Percentiles rank a stretch among this genome's conserved stretches.
Conservation (phyloP, 2,113 vertebrate genomes). For the Zosterops lateralis region DNA sequence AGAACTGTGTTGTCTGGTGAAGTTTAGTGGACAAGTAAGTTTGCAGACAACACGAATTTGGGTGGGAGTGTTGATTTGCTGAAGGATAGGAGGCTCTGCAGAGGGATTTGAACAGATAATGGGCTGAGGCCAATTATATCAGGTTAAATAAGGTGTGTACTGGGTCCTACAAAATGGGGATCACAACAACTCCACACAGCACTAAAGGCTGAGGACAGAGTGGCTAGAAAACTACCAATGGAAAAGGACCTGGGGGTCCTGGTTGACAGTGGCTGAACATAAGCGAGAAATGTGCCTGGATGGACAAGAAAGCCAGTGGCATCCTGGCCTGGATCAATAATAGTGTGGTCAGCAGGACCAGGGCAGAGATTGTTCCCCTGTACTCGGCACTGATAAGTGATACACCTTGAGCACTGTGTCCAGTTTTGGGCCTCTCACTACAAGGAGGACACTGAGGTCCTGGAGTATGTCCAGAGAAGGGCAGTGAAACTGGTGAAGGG, state of each 20-base stretch:
- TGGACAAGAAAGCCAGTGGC: not conserved
- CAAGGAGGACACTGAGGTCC: not conserved
- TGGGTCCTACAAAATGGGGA: not conserved
- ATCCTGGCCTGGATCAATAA: not conserved
- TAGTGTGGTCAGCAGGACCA: not conserved
- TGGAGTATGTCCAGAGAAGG: not conserved
- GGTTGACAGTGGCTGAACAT: not conserved
- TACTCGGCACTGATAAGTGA: not conserved
- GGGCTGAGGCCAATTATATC: not conserved
- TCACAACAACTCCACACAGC: not conserved
- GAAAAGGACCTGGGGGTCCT: not conserved
- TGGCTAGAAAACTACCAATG: not conserved
- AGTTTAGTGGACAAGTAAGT: not conserved
- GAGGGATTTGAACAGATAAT: not conserved
- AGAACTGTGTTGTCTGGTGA: not conserved
- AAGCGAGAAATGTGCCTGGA: not conserved
- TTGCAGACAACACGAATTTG: not conserved
- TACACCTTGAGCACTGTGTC: not conserved
- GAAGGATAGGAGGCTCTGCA: not conserved
- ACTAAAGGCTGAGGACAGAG: not conserved
- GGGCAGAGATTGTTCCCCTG: not conserved
- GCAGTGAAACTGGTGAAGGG: not conserved
- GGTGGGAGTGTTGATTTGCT: not conserved
- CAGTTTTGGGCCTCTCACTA: not conserved
- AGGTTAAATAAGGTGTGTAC: not conserved